Percentiles rank a stretch among this genome's conserved stretches.
These are phyloP conservation scores for Falco naumanni DNA, from an alignment of 2,797 vertebrate genomes.

Conservation along the genomic window DNA sequence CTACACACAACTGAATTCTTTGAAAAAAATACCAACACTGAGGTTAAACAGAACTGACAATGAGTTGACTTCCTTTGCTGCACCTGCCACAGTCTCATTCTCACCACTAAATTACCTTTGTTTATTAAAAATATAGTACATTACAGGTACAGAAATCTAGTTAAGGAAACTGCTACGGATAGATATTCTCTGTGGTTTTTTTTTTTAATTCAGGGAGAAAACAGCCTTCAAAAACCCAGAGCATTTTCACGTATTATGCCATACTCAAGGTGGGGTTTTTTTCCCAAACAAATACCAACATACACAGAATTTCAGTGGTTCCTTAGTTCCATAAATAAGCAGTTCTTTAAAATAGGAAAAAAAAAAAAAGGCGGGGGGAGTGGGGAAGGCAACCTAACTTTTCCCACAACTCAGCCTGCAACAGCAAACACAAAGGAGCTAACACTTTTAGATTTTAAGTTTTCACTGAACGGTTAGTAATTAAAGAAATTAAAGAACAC, in stretches of 20 bases:
- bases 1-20: background rate
- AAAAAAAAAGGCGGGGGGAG: background rate
- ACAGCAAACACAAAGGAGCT: background rate
- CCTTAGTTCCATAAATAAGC: background rate
- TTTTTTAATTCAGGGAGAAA: background rate
- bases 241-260: background rate
- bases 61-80: background rate
- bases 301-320: background rate
- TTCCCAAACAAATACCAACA: background rate
- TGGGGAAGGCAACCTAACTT: background rate
- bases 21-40: background rate
- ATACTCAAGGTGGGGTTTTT: background rate
- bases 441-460: background rate
- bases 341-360: background rate
- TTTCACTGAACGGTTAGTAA: background rate
- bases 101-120: background rate
- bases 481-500: background rate
- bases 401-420: background rate
- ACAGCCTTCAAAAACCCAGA: background rate
- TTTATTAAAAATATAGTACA: background rate
- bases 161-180: background rate
- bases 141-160: background rate
- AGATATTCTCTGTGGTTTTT: background rate
- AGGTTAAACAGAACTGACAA: background rate
- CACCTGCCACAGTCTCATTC: background rate